Percentiles rank a stretch among this genome's conserved stretches.
phyloP scores from a whole-genome alignment of 2,797 vertebrate genomes.

The Urophycis tenuis region DNA sequence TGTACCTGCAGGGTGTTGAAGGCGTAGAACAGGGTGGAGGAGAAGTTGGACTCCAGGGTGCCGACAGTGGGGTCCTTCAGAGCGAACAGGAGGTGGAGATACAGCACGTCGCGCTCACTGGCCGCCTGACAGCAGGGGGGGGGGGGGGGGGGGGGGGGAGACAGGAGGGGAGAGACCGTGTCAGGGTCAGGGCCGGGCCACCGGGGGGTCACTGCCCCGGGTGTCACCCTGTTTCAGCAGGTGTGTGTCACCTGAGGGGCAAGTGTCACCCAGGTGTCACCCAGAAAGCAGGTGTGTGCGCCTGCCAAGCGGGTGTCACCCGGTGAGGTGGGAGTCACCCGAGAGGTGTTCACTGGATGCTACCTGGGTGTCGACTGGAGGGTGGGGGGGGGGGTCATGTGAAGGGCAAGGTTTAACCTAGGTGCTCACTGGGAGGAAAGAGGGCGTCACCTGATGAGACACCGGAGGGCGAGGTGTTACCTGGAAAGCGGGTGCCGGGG shows the following conservation, averaged over 20 bases:
- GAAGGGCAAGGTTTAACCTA: no score
- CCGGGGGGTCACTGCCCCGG: background rate
- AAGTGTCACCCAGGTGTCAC: background rate
- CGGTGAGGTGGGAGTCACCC: no score
- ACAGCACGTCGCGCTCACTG: constrained; percentile 65
- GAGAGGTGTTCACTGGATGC: background rate
- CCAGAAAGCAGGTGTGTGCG: no score
- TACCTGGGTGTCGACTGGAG: background rate
- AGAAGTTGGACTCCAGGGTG: constrained; percentile 77
- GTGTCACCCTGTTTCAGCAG: background rate
- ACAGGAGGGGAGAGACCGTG: no score
- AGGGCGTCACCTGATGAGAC: background rate
- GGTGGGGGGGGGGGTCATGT: background rate
- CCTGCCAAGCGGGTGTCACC: no score
- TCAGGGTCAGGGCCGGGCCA: background rate
- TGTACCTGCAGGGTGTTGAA: constrained; percentile 69
- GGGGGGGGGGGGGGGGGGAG: background rate
- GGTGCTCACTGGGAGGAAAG: background rate
- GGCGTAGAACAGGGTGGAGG: constrained; percentile 73
- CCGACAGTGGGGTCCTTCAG: constrained; percentile 69
- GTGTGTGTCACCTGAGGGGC: background rate
- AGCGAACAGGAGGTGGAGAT: constrained; percentile 80
- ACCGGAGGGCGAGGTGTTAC: constrained; percentile 21
- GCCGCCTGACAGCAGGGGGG: constrained; percentile 44
- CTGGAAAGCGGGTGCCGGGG: constrained; percentile 58